These are phyloP conservation scores for Hermodice carunculata DNA, from an alignment of 2,888 invertebrate species.

Conservation along the genomic window DNA sequence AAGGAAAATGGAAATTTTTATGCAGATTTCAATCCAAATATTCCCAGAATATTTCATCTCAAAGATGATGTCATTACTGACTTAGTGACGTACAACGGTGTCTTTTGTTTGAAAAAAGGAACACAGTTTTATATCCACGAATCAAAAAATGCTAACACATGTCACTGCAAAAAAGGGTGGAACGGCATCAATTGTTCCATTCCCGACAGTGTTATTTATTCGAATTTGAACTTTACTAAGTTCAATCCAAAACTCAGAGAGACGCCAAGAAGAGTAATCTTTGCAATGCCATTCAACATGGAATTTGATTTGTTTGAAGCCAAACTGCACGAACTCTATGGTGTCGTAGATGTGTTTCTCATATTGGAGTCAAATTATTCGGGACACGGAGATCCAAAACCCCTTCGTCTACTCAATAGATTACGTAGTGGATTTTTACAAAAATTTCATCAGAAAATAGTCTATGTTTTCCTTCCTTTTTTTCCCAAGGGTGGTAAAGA, in stretches of 20 bases:
- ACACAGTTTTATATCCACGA: no score
- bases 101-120: no score
- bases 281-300: not conserved
- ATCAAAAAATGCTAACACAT: no score
- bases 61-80: no score
- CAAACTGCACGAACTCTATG: not conserved
- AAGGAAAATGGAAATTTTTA: no score
- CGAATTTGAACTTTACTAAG: no score
- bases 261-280: not conserved
- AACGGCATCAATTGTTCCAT: no score
- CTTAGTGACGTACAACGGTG: no score
- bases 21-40: no score
- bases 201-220: no score
- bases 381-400: constrained; percentile 4
- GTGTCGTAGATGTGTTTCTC: constrained; percentile 2
- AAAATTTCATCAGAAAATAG: constrained; percentile 2
- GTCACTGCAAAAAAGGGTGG: no score
- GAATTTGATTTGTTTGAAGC: not conserved
- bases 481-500: not conserved
- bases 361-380: constrained; percentile 5
- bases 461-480: not conserved
- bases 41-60: no score
- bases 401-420: not conserved
- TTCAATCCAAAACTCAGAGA: not conserved
- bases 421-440: not conserved